Conservation (phyloP, 2,113 vertebrate species). For the Oceanodroma tethys region DNA sequence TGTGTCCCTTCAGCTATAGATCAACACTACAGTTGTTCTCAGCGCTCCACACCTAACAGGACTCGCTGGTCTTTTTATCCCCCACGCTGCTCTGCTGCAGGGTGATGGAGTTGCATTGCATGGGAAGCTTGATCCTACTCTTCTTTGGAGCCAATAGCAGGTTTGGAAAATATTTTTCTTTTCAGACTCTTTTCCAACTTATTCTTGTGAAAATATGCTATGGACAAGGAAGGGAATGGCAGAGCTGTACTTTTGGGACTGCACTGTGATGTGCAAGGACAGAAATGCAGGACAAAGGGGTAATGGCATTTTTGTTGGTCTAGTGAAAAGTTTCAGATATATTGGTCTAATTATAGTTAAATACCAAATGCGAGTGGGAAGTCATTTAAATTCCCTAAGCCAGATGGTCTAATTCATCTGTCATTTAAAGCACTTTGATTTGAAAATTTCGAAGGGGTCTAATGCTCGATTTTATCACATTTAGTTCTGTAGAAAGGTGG, state of each 20-base stretch:
- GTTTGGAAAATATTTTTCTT: neutral
- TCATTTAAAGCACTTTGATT: neutral
- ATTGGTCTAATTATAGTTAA: neutral
- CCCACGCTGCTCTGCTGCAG: neutral
- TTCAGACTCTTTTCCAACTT: neutral
- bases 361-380: neutral
- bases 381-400: constrained; percentile 5
- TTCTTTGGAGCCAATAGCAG: neutral
- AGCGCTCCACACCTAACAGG: neutral
- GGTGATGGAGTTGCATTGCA: neutral
- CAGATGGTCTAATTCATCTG: constrained; percentile 30
- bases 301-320: neutral
- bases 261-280: neutral
- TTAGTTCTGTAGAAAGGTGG: neutral
- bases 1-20: neutral
- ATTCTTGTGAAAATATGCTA: neutral
- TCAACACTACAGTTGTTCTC: neutral
- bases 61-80: neutral
- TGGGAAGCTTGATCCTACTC: neutral
- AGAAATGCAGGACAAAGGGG: neutral
- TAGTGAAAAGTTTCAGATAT: neutral
- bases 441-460: neutral
- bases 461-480: neutral
- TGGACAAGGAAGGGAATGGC: neutral
- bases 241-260: neutral